Conservation (phyloP, 1,140 invertebrate species). For the Euura lappo region DNA sequence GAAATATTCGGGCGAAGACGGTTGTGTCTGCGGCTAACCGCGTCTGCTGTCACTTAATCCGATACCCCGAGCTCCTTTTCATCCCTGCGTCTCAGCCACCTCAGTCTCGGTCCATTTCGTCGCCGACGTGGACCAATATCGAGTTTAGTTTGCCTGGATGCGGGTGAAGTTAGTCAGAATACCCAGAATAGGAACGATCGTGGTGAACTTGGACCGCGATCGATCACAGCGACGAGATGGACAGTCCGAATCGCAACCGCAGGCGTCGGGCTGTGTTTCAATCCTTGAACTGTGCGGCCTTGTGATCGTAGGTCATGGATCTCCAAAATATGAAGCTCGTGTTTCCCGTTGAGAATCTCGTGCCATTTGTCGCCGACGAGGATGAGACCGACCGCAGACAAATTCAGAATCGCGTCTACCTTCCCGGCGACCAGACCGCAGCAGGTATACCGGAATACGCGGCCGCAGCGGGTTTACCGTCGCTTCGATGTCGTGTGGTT, state of each 20-base stretch:
- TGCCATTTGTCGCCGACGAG: too few species aligned
- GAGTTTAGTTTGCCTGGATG: neutral
- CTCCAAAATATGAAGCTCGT: too few species aligned
- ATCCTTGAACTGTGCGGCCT: too few species aligned
- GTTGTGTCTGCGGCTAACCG: constrained; percentile 10
- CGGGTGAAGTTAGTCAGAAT: too few species aligned
- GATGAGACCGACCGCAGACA: neutral
- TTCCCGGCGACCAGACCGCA: neutral
- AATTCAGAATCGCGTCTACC: neutral
- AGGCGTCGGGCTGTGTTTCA: too few species aligned
- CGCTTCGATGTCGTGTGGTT: neutral
- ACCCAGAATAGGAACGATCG: too few species aligned
- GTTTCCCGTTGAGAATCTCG: too few species aligned
- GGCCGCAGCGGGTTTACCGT: neutral
- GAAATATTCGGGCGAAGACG: too few species aligned
- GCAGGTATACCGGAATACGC: neutral
- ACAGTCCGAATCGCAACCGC: too few species aligned
- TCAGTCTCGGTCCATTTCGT: neutral
- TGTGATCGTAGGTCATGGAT: too few species aligned
- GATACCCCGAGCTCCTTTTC: neutral
- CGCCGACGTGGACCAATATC: neutral
- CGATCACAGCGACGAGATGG: too few species aligned
- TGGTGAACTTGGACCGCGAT: too few species aligned
- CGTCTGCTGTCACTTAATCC: neutral
- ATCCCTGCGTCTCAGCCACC: neutral